Evolutionary conservation across 2,113 vertebrate species (phyloP), one percentile per base, ranked within the genome.

Genomic region (Xenus cinereus): DNA sequence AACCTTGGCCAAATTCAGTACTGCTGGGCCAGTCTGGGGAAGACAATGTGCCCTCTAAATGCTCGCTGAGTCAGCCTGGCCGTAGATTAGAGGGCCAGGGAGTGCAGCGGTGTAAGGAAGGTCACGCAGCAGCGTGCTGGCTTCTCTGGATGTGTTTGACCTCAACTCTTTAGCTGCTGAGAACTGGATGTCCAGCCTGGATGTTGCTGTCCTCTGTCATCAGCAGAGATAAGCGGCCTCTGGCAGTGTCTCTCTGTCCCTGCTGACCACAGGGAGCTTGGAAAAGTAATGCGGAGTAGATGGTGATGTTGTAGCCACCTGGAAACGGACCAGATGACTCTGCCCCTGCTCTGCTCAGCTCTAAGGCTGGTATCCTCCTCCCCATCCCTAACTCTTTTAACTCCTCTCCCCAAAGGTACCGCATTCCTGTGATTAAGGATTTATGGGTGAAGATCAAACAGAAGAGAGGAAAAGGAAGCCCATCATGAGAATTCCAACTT

Each of bases 381-480:
- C 60, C 83, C 76, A 50, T 41, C 81, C 80, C 93, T 96, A 95
- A 94, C 74, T 91, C 57, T 95, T 66, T 66, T 91, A 92, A 95
- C 84, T 93, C 96, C 96, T 95, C 39, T 97, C 96, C 96, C 95
- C 92, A 80, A 95, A 95, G 95, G 95, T 97, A 95, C 92, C 84
- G 30, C 87, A 78, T 69, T 75, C 86, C 97, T 96, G 80, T 92
- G 94, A 94, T 87, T 91, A 92, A 95, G 87, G 89, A 92, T 87
- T 89, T 95, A 76, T 91, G 91, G 78, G 87, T 85, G 96, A 96
- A 93, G 91, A 95, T 89, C 60, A 94, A 75, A 95, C 22, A 66
- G 96, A 93, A 92, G 95, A 95, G 57, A 82, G 84, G 84, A 95
- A 82, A 94, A 91, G 75, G 63, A 96, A 96, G 92, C 45, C 75